Evolutionary conservation across 2,113 vertebrate genomes (phyloP), one percentile per base, ranked within the genome.

Genomic region (Phylloscopus trochilus): DNA sequence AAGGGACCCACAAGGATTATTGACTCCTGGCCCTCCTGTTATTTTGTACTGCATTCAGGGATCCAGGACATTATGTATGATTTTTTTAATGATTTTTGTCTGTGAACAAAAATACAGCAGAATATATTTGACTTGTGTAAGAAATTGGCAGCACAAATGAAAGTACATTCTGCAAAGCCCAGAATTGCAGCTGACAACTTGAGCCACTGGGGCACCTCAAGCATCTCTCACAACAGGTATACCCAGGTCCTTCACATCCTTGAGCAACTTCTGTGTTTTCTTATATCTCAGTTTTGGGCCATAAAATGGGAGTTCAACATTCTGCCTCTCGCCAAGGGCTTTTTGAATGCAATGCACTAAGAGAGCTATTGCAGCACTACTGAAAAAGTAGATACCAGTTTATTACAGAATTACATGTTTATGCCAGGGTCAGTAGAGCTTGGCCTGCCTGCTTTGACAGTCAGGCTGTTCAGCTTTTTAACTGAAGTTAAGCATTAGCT

Each of bases 11-110:
- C 28, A 37, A 15, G 8, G 23, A 46, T 33, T 10, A 53, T 39
- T 0, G 0, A 3, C 10, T 53, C 46, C 39, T 69, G 63, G 4
- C 12, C 33, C 19, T 46, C 19, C 4, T 62, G 24, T 11, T 60
- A 8, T 37, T 81, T 87, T 69, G 19, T 43, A 7, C 14, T 30
- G 2, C 27, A 35, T 82, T 70, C 31, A 74, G 60, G 39, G 15
- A 84, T 31, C 9, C 5, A 58, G 70, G 15, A 37, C 6, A 41
- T 24, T 9, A 18, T 17, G 6, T 19, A 28, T 37, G 4, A 2
- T 5, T n/a, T 52, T 52, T 78, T 46, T 28, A 11, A 44, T 68
- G 1, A 18, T 31, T 55, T 76, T 74, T 73, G 6, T 19, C 14
- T 69, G 15, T 52, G 35, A 92, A 33, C 13, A 69, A 87, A 56